Base-by-base conservation (phyloP, 2,888 invertebrate genomes). In the Dicyrtomina minuta region DNA sequence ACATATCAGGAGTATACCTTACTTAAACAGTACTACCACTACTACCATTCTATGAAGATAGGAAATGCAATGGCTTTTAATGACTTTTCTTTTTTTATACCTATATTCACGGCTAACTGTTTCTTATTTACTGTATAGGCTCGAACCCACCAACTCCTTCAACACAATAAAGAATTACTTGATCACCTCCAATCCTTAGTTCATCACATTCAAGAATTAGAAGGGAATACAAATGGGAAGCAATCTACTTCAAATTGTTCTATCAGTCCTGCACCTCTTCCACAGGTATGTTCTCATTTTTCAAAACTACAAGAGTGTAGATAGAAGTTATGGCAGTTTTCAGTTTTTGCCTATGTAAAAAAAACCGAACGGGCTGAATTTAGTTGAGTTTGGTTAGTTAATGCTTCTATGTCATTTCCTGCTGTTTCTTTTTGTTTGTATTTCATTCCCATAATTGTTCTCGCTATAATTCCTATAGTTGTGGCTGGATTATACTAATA, bases 141-240 rank as follows among this genome's bases (percentile, higher is more conserved):
- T 17, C 88, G 96, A 77, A 96, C 95, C 6, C 96, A 97, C 81
- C 96, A 97, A 83, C 85, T 98, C 72, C 84, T 98, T 78, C 89
- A 94, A 64, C 96, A 97, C 81, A 98, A 98, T 84, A 90, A 94
- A 78, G 97, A 97, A 82, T 84, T 98, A 56, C 84, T 98, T 75
- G 96, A 96, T 80, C 97, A 98, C 82, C 92, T 98, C 79, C 91
- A 93, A 53, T 90, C 92, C 13, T 84, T 98, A 79, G 95, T 97
- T 17, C 87, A 90, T 5, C 90, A 92, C 78, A 87, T 97, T 72
- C 93, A 93, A 80, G 92, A 93, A 75, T 88, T 93, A 75, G 96
- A 97, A 80, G 86, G 87, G 43, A 79, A 72, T 85, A 51, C 46
- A n/a, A 66, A 51, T 51, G 22, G 12, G n/a, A 61, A 61, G 61